Percentiles rank a stretch among this genome's conserved stretches.
These are phyloP conservation scores for Lepus townsendii DNA, from an alignment of 2,797 vertebrate genomes.

Conservation along the genomic window DNA sequence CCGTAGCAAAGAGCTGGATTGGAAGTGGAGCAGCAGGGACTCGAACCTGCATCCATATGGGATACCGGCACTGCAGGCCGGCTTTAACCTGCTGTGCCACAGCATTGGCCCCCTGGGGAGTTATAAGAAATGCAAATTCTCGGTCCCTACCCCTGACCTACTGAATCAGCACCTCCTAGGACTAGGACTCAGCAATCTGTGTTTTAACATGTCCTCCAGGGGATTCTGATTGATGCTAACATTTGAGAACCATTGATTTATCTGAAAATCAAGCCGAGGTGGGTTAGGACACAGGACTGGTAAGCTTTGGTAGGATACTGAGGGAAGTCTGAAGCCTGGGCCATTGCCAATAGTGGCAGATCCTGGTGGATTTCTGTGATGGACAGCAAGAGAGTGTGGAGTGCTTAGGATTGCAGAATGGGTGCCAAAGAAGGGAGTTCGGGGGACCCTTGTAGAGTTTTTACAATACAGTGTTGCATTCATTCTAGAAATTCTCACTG, in stretches of 20 bases:
- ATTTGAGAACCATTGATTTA: conserved; percentile 28
- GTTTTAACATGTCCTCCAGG: conserved; percentile 31
- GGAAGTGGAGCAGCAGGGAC: no score
- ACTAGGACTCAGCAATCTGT: neutral
- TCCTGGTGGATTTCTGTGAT: neutral
- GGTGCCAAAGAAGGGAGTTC: neutral
- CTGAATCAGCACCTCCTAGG: neutral
- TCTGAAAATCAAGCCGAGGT: neutral
- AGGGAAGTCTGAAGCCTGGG: neutral
- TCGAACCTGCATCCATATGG: no score
- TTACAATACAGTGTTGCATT: conserved; percentile 49
- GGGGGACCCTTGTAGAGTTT: neutral
- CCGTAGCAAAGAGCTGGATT: no score
- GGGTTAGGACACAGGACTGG: neutral
- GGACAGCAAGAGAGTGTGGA: neutral
- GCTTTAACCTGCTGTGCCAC: no score
- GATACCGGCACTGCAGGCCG: no score
- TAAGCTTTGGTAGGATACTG: neutral
- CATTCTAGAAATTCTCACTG: conserved; percentile 2
- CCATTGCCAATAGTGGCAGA: neutral
- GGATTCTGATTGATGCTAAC: neutral
- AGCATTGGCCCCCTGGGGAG: neutral
- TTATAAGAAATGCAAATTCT: conserved; percentile 52
- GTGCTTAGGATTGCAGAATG: neutral
- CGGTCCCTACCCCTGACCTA: neutral